Conservation (phyloP, 2,888 invertebrate species). For the Odontocerum albicorne region DNA sequence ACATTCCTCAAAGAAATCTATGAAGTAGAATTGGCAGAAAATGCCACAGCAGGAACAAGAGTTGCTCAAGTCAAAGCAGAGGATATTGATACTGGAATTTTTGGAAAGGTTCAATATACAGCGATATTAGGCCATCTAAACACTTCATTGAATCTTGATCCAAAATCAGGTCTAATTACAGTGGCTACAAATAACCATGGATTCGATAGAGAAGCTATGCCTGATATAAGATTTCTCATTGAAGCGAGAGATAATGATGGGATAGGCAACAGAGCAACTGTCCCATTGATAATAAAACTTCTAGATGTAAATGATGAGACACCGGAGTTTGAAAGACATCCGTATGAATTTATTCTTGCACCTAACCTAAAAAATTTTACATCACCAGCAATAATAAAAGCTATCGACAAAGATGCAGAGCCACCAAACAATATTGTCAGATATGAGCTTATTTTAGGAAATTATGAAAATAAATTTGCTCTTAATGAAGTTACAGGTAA, state of each 20-base stretch:
- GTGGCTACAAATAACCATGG: slow-evolving; percentile 74
- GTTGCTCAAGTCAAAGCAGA: slow-evolving; percentile 77
- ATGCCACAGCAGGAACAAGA: slow-evolving; percentile 72
- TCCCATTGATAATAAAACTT: slow-evolving; percentile 73
- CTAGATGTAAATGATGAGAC: slow-evolving; percentile 84
- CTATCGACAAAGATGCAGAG: slow-evolving; percentile 80
- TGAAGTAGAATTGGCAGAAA: slow-evolving; percentile 76
- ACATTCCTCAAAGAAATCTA: slow-evolving; percentile 74
- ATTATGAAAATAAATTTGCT: slow-evolving; percentile 72
- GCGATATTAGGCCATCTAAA: slow-evolving; percentile 76
- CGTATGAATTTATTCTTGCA: slow-evolving; percentile 81
- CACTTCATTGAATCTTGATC: slow-evolving; percentile 76
- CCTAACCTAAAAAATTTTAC: slow-evolving; percentile 75
- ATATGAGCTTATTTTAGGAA: slow-evolving; percentile 80
- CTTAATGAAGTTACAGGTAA: slow-evolving; percentile 74
- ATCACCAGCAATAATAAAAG: slow-evolving; percentile 76
- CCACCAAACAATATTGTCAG: slow-evolving; percentile 83
- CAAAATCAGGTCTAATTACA: slow-evolving; percentile 76
- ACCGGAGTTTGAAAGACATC: slow-evolving; percentile 77
- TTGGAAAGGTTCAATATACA: slow-evolving; percentile 77
- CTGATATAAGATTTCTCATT: slow-evolving; percentile 76
- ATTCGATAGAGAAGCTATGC: slow-evolving; percentile 81
- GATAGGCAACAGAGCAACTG: slow-evolving; percentile 72
- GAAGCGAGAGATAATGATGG: slow-evolving; percentile 89
- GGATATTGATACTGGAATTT: slow-evolving; percentile 78